phyloP scores from a whole-genome alignment of 2,797 vertebrate species.

The Molossus alvarezi region DNA sequence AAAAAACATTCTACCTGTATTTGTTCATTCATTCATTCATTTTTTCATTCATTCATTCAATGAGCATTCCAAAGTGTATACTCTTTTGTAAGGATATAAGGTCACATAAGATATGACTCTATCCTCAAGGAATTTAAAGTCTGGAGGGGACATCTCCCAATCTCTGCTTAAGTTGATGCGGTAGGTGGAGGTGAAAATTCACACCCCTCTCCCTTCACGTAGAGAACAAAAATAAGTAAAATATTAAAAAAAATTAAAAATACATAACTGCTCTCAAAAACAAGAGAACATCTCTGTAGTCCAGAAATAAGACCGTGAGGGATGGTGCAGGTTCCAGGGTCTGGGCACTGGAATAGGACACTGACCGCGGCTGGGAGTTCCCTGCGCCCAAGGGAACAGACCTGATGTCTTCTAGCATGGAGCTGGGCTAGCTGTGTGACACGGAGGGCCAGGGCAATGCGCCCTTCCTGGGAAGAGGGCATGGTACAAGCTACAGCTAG shows the following conservation, averaged over 20 bases:
- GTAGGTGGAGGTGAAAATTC: not conserved
- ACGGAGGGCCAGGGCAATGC: not conserved
- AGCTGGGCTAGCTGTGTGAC: not conserved
- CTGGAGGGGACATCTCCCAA: not conserved
- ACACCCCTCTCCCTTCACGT: not conserved
- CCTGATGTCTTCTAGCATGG: rapidly evolving
- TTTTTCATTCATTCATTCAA: not conserved
- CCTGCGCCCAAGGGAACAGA: not conserved
- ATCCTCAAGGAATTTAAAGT: not conserved
- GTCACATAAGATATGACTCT: not conserved
- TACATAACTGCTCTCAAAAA: not conserved
- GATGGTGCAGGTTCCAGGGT: not conserved
- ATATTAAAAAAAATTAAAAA: not conserved
- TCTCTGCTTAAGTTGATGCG: not conserved
- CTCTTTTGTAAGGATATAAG: not conserved
- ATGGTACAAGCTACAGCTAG: not conserved
- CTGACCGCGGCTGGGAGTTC: not conserved
- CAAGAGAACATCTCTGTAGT: not conserved
- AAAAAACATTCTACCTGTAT: not conserved
- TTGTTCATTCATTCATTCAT: not conserved
- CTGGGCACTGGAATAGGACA: not conserved
- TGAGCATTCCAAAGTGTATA: not conserved
- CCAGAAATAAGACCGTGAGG: not conserved
- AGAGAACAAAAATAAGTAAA: not conserved
- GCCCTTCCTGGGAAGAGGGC: not conserved